These are phyloP conservation scores for Cololabis saira DNA, from an alignment of 2,113 vertebrate species.

Conservation along the genomic window DNA sequence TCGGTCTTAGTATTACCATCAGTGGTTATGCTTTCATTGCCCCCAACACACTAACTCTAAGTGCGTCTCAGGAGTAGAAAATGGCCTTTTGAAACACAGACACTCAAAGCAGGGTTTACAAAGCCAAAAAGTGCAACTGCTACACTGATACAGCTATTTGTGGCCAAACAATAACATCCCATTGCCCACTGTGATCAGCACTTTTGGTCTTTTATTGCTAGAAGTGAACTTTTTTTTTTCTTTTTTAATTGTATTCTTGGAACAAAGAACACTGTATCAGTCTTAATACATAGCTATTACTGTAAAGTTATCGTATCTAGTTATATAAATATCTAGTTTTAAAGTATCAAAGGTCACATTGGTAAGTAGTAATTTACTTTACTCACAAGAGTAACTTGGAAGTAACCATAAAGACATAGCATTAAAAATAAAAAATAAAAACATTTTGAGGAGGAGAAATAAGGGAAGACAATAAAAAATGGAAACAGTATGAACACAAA, in stretches of 20 bases:
- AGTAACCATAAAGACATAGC: constrained; percentile 35
- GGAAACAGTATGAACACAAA: constrained; percentile 26
- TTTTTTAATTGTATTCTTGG: constrained; percentile 3
- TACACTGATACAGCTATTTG: too few species aligned
- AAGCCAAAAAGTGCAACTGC: too few species aligned
- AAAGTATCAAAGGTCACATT: too few species aligned
- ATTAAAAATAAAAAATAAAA: constrained; percentile 30
- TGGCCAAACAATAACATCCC: too few species aligned
- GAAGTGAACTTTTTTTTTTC: constrained; percentile 8
- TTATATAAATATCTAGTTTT: too few species aligned
- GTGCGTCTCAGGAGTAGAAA: background rate
- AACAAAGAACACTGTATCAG: constrained; percentile 11
- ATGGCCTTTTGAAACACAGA: too few species aligned
- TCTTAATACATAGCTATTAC: constrained; percentile 17
- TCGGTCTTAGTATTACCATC: too few species aligned
- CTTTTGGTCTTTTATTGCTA: too few species aligned
- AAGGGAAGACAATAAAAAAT: constrained; percentile 29
- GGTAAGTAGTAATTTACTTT: too few species aligned
- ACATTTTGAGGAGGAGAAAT: constrained; percentile 31
- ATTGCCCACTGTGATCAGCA: too few species aligned
- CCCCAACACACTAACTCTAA: background rate
- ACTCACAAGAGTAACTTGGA: background rate
- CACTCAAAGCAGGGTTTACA: too few species aligned
- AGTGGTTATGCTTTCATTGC: constrained; percentile 7
- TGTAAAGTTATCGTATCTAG: too few species aligned